Base-by-base conservation (phyloP, 2,797 vertebrate species). In the Poeciliopsis infans region DNA sequence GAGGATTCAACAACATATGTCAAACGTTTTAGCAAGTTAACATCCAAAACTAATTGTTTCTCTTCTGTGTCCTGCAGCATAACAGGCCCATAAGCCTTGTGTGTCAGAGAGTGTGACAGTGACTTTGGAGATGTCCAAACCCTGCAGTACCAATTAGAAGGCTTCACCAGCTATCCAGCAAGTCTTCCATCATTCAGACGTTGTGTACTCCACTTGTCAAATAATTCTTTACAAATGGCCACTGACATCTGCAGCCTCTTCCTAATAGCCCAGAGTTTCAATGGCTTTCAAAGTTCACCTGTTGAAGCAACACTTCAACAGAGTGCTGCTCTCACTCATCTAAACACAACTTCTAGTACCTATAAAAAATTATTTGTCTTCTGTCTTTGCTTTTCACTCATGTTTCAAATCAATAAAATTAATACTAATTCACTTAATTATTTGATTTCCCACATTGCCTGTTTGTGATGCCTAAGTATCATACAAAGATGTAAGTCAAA, bases 71-170 rank as follows among this genome's bases (percentile, higher is more conserved):
- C 55, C 53, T 15, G 77, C 57, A 75, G 84, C 83, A 87, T 84
- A 83, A 2, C 59, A 86, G 79, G 78, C 80, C 72, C 81, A 82
- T 88, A 88, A 83, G 79, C 79, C 78, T 69, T 87, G 77, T 72
- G 82, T 79, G 41, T 7, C 10, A 64, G 33, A 64, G 31, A 0
- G 43, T 73, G 79, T 83, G 82, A 84, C 87, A 84, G 85, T 36
- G 73, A 79, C 89, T 89, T 89, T 78, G 86, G 85, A 87, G 88
- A 86, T 78, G 85, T 68, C 28, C 59, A 36, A 64, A 64, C 59
- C 31, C 15, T 64, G 59, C 59, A 64, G 31, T 36, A 33, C 93
- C 91, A 95, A 95, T 95, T 95, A 95, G 91, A 87, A 55, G 81
- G 80, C 90, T 90, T 91, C 92, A 94, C 92, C 53, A 59, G 28